Conservation (phyloP, 2,113 vertebrate genomes). For the Micronycteris hirsuta region DNA sequence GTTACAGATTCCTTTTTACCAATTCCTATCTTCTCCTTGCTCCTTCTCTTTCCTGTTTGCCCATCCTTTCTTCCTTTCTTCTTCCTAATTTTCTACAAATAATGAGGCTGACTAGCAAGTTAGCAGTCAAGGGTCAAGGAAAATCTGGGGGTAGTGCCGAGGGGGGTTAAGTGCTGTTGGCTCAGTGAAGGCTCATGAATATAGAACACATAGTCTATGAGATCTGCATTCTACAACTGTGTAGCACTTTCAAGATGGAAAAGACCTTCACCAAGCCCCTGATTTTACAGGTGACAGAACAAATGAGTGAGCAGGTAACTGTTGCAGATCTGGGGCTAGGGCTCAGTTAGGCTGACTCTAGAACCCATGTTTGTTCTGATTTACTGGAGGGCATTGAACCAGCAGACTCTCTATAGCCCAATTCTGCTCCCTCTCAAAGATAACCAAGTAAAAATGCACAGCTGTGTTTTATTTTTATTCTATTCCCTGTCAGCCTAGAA, state of each 20-base stretch:
- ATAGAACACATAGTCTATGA: neutral
- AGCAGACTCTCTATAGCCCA: neutral
- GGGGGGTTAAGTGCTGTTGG: neutral
- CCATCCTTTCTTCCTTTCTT: neutral
- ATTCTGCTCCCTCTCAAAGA: neutral
- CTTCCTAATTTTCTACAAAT: neutral
- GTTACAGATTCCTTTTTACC: neutral
- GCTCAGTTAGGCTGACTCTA: neutral
- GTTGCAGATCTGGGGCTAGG: too few relatives aligned
- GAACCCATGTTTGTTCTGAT: neutral
- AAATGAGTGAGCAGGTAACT: neutral
- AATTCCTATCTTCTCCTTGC: neutral
- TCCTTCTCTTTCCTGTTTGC: neutral
- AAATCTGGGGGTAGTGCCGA: fast-evolving
- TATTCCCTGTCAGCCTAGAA: neutral
- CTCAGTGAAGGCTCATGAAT: neutral
- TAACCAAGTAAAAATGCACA: neutral
- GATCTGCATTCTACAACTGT: neutral
- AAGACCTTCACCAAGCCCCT: neutral
- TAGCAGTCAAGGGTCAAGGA: neutral
- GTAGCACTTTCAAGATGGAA: neutral
- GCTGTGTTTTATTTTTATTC: neutral
- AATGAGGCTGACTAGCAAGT: neutral
- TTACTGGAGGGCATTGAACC: neutral
- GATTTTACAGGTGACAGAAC: neutral